Conservation (phyloP, 2,797 vertebrate genomes). For the Xiphophorus birchmanni region DNA sequence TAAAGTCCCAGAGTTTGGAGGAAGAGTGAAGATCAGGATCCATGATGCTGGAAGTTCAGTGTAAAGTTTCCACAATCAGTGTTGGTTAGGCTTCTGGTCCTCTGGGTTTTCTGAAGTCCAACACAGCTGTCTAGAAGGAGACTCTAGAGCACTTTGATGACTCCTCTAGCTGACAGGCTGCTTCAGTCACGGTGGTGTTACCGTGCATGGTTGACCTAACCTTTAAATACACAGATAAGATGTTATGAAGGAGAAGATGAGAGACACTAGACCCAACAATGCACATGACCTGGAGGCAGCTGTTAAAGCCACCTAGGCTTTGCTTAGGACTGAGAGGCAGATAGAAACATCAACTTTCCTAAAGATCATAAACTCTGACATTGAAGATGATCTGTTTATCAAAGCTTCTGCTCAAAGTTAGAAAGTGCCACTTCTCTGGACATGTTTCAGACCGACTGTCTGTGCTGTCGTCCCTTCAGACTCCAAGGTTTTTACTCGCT, state of each 20-base stretch:
- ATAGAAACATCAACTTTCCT: neutral
- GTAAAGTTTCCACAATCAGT: neutral
- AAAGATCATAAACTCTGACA: neutral
- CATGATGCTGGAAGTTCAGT: neutral
- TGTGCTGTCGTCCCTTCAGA: neutral
- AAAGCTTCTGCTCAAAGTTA: neutral
- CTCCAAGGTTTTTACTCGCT: neutral
- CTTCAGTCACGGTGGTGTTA: neutral
- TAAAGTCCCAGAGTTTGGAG: neutral
- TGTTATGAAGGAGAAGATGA: neutral
- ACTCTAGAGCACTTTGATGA: neutral
- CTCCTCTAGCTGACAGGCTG: neutral
- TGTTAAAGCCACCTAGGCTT: neutral
- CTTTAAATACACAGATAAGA: neutral
- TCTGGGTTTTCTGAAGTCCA: neutral
- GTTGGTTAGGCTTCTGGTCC: neutral
- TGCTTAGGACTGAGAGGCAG: neutral
- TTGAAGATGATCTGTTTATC: neutral
- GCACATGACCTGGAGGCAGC: neutral
- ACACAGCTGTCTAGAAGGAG: too few relatives aligned
- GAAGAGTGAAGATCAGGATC: neutral
- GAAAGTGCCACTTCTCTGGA: neutral
- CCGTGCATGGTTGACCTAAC: neutral
- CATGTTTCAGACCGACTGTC: neutral
- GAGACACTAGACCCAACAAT: neutral